Conservation (phyloP, 2,113 vertebrate genomes). For the Thunnus thynnus region DNA sequence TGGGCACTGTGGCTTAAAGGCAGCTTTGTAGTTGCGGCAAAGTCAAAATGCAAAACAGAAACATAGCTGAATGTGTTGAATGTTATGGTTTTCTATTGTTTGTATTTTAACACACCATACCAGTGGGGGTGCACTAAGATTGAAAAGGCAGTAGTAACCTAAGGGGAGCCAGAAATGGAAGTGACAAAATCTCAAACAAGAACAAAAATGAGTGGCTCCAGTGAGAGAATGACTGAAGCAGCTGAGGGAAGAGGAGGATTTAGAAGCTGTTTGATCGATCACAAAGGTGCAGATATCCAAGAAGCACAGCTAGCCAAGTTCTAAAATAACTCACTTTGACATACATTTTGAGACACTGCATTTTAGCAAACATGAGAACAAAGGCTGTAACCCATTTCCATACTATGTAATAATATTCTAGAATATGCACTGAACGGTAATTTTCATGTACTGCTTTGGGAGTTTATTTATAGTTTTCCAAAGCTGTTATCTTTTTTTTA, state of each 20-base stretch:
- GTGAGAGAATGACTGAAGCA: conserved; percentile 31
- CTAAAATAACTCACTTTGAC: conserved; percentile 51
- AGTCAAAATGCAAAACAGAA: conserved; percentile 14
- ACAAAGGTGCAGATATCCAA: conserved; percentile 58
- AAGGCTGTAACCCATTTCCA: conserved; percentile 29
- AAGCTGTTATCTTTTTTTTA: conserved; percentile 5
- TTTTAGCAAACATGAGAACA: conserved; percentile 13
- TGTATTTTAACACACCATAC: conserved; percentile 41
- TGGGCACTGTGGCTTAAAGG: conserved; percentile 10
- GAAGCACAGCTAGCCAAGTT: conserved; percentile 34
- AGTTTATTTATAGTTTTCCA: conserved; percentile 11
- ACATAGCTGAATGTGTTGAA: neutral
- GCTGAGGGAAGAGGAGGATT: conserved; percentile 43
- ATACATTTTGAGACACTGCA: conserved; percentile 35
- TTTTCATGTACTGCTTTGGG: neutral
- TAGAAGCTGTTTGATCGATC: conserved; percentile 54
- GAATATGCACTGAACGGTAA: conserved; percentile 13
- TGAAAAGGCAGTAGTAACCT: conserved; percentile 58
- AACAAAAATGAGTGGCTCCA: conserved; percentile 25
- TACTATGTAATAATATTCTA: neutral
- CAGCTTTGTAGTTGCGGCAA: conserved; percentile 29
- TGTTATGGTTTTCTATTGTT: conserved; percentile 36
- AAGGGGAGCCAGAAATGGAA: conserved; percentile 53
- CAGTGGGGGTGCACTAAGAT: conserved; percentile 40
- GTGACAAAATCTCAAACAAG: conserved; percentile 48